Percentiles rank a stretch among this genome's conserved stretches.
Conservation (phyloP, 1,140 invertebrate genomes). For the Cylas formicarius region DNA sequence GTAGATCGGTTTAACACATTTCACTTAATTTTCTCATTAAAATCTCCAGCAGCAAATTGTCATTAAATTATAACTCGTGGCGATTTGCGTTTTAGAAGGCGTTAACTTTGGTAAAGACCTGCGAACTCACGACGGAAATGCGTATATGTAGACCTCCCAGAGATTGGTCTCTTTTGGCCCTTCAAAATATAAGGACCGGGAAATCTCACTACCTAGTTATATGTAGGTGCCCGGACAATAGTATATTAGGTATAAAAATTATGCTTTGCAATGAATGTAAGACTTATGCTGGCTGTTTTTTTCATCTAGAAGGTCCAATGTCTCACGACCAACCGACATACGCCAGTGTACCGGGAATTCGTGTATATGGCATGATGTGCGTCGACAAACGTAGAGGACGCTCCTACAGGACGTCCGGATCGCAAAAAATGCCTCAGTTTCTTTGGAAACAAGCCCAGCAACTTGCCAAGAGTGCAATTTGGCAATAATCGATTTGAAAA, state of each 20-base stretch:
- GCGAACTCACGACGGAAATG: slow-evolving; percentile 83
- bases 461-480: slow-evolving; percentile 51
- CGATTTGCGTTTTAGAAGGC: slow-evolving; percentile 52
- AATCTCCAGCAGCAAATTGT: no score
- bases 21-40: no score
- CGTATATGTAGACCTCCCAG: slow-evolving; percentile 76
- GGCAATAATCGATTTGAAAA: slow-evolving; percentile 45
- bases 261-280: neutral
- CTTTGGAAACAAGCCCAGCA: slow-evolving; percentile 67
- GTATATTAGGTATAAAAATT: slow-evolving; percentile 63
- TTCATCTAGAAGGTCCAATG: slow-evolving; percentile 75
- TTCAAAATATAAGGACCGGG: slow-evolving; percentile 86
- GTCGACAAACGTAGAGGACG: slow-evolving; percentile 50
- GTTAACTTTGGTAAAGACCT: slow-evolving; percentile 85
- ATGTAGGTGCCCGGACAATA: slow-evolving; percentile 79
- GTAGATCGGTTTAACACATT: no score
- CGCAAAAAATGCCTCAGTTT: slow-evolving; percentile 51
- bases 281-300: no score
- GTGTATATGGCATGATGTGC: slow-evolving; percentile 92
- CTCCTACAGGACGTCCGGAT: slow-evolving; percentile 46
- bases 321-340: slow-evolving; percentile 89
- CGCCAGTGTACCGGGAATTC: slow-evolving; percentile 83
- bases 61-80: no score
- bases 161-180: slow-evolving; percentile 85
- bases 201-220: slow-evolving; percentile 92